Evolutionary conservation across 1,140 invertebrate species (phyloP), one percentile per base, ranked within the genome.

Genomic region (Sinella curviseta): DNA sequence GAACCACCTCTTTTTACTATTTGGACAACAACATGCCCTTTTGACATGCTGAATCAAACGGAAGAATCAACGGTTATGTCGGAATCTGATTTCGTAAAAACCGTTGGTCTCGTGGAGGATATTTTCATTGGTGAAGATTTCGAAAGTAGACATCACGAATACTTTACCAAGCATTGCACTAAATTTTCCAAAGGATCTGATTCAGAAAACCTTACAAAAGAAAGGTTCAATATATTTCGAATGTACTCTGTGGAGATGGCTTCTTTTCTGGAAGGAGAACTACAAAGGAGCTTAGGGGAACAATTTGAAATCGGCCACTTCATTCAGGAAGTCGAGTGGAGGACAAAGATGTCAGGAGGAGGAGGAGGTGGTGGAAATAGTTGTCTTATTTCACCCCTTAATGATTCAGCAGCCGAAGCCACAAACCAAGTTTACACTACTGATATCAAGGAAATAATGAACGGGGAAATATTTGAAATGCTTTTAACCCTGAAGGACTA

Each of bases 61-160:
- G 20, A 48, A 48, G 39, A 12, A 48, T 48, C 39, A 48, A 8
- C 39, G 8, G 8, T 48, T 48, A 65, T 65, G 14, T 4, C 57
- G 24, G 65, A 70, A 12, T 8, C 65, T 31, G 65, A 70, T 8
- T 70, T 70, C 65, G 31, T 31, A 14, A 70, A 70, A 14, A 70
- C 31, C n/a, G 31, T 70, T 31, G 65, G 65, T 1, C 12, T 70
- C 4, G 65, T 70, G 4, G 65, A 70, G n/a, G 65, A 70, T 30
- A 70, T 70, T n/a, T 70, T 70, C 8, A n/a, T 70, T 33, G 31
- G 65, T 16, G 65, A 70, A 70, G 65, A 70, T 12, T 70, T 70
- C n/a, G 26, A 70, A 70, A 33, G 4, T 12, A 70, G n/a, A 33
- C 65, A 70, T 4, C 4, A 24, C 4, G 65, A 70, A 3, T 70